phyloP scores from a whole-genome alignment of 2,888 invertebrate genomes.

The Yponomeuta evonymella region DNA sequence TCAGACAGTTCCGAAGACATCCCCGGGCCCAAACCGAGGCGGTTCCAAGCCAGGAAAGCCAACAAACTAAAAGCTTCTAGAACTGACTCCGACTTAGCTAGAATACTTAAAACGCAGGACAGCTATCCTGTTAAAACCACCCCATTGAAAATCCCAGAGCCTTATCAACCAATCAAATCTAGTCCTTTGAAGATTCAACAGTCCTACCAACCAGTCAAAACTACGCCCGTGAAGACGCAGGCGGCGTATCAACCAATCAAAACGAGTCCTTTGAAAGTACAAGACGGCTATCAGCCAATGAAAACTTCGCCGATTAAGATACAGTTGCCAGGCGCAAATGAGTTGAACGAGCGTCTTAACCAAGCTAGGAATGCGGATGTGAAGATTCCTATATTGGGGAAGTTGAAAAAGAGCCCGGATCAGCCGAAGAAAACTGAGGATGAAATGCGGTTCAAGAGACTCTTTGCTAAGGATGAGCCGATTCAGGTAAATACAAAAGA shows the following conservation, averaged over 20 bases:
- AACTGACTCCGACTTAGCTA: constrained; percentile 64
- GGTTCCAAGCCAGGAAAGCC: constrained; percentile 55
- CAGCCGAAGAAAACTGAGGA: constrained; percentile 1
- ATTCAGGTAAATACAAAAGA: constrained; percentile 32
- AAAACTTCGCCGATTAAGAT: constrained; percentile 25
- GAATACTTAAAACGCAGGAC: constrained; percentile 26
- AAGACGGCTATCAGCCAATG: neutral
- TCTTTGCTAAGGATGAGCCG: constrained; percentile 59
- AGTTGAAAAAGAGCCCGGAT: constrained; percentile 50
- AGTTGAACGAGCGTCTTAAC: constrained; percentile 41
- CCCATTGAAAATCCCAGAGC: neutral
- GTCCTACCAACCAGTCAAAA: neutral
- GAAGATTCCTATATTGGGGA: constrained; percentile 52
- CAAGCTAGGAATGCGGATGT: constrained; percentile 56
- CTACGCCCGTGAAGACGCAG: neutral
- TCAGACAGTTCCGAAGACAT: constrained; percentile 64
- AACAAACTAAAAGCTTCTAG: constrained; percentile 62
- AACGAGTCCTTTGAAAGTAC: constrained; percentile 9
- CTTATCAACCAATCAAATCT: neutral
- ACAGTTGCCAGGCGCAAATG: constrained; percentile 43
- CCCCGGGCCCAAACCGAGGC: constrained; percentile 48
- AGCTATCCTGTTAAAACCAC: constrained; percentile 8
- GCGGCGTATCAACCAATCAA: neutral
- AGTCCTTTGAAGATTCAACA: neutral
- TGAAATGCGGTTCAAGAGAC: constrained; percentile 36